Evolutionary conservation across 2,888 invertebrate species (phyloP).

Genomic region (Hemistola chrysoprasaria): DNA sequence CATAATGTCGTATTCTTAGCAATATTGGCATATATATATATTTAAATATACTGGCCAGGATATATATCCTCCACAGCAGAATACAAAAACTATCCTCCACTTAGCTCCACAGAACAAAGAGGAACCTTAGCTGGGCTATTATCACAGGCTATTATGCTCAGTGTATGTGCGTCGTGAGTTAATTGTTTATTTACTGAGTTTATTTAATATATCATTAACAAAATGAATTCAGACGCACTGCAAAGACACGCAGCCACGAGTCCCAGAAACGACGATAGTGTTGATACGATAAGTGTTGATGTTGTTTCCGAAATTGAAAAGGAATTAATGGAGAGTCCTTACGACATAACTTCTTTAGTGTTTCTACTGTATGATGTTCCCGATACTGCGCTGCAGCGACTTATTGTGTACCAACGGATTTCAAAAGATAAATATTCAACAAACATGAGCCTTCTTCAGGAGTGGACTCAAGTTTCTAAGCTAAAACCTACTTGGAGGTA

Average conservation of each 20-base stretch:
- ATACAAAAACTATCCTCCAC: no score
- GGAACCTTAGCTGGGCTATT: no score
- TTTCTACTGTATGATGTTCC: conserved; percentile 69
- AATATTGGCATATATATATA: no score
- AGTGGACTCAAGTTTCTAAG: conserved; percentile 63
- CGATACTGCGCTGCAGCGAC: conserved; percentile 63
- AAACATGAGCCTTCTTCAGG: conserved; percentile 56
- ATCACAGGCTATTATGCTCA: no score
- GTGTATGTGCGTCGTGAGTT: no score
- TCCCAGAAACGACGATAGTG: conserved; percentile 39
- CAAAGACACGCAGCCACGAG: conserved; percentile 8
- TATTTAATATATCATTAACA: neutral
- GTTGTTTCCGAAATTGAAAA: conserved; percentile 60
- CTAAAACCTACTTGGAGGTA: conserved; percentile 56
- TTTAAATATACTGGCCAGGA: no score
- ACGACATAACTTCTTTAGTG: conserved; percentile 65
- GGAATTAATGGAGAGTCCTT: conserved; percentile 51
- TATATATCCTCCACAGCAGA: no score
- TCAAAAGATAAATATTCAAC: conserved; percentile 46
- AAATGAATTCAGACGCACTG: conserved; percentile 1
- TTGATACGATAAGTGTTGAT: conserved; percentile 49
- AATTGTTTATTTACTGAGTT: no score
- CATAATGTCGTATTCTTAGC: no score
- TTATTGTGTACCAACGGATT: conserved; percentile 59
- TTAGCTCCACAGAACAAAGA: no score